Evolutionary conservation across 2,113 vertebrate genomes (phyloP).

Genomic region (Pelecanus crispus): DNA sequence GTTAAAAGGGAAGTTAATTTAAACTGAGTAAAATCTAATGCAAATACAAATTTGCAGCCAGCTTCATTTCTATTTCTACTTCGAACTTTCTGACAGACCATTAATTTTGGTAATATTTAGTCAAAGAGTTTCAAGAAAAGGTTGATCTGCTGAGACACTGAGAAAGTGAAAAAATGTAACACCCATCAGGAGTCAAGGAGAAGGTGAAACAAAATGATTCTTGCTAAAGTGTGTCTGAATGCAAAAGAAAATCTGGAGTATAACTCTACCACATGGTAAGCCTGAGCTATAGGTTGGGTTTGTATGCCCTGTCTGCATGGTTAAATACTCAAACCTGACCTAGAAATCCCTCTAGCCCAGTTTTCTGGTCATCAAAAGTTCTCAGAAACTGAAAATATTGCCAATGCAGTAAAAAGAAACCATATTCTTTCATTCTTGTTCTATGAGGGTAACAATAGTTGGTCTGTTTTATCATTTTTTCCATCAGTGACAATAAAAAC

Average conservation of each 20-base stretch:
- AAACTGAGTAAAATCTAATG: background rate
- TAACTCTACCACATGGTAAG: background rate
- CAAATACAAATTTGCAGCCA: background rate
- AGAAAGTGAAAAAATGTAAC: background rate
- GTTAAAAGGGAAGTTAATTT: background rate
- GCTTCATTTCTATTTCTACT: background rate
- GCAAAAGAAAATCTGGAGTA: background rate
- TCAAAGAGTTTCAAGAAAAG: background rate
- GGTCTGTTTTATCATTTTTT: slow-evolving; percentile 16
- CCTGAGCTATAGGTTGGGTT: background rate
- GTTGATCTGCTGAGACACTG: background rate
- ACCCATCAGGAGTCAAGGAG: background rate
- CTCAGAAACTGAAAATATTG: background rate
- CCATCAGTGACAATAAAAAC: slow-evolving; percentile 4
- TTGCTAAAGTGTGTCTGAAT: background rate
- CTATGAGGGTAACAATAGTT: background rate
- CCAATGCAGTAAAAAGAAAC: background rate
- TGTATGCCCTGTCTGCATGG: background rate
- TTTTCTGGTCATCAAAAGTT: background rate
- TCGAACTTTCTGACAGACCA: background rate
- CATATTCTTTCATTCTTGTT: background rate
- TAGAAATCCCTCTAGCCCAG: background rate
- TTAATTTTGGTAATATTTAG: background rate
- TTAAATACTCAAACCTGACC: background rate
- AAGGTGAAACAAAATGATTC: background rate